Evolutionary conservation across 2,797 vertebrate species (phyloP), one percentile per base, ranked within the genome.

Genomic region (Notolepis coatsorum): DNA sequence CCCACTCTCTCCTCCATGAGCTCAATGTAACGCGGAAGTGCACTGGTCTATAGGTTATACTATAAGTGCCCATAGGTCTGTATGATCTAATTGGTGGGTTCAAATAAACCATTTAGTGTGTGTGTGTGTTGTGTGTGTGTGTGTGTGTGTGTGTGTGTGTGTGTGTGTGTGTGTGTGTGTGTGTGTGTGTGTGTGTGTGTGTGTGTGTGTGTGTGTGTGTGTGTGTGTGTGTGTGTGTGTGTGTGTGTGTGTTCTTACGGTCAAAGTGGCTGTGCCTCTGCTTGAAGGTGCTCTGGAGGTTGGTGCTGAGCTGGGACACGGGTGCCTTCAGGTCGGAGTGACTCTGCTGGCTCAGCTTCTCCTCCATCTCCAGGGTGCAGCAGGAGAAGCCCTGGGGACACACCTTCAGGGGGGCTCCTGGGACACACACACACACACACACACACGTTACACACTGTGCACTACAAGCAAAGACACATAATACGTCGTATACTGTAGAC

Each of bases 341-440:
- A 79, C 96, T 98, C 84, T 96, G 95, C 76, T 96, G 94, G 68
- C 94, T 93, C 78, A 98, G 94, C 80, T 95, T 97, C 86, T 99
- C 97, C 78, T 99, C 97, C 97, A 99, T 98, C 82, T 96, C 96
- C 88, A 93, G 87, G 9, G 97, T 97, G 86, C 97, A 99, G 92
- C 97, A 99, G 0, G 97, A 98, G 89, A 92, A 96, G 56, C 93
- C 94, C 86, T 95, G 96, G 0, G 95, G 92, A 88, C 97, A 99
- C 65, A 99, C 95, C 87, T 97, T 98, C 88, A 99, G 89, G 47
- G 96, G 92, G 52, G 95, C 95, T 76, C 95, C 97, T 99, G 89
- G 84, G 76, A 56, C 23, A 73, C 17, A 61, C 28, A 49, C n/a
- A 47, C 0, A 8, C 24, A 15, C 6, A 52, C 28, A 50, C 61